phyloP scores from a whole-genome alignment of 2,113 vertebrate genomes.

The Pachyramphus minor region DNA sequence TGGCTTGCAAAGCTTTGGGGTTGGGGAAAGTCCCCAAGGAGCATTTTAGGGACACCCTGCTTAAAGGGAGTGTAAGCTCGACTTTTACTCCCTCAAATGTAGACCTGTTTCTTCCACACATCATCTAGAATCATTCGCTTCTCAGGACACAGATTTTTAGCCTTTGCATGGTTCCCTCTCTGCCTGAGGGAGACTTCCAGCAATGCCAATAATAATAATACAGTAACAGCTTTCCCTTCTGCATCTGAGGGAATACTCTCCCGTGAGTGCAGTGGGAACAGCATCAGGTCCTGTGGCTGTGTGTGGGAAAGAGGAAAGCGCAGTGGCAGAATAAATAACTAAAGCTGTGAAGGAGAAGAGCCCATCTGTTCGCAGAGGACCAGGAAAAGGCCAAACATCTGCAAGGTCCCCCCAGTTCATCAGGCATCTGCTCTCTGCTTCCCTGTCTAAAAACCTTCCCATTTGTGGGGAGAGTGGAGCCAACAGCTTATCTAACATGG shows the following conservation, averaged over 20 bases:
- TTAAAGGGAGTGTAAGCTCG: neutral
- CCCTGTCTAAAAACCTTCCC: neutral
- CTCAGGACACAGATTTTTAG: neutral
- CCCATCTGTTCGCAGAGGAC: constrained; percentile 1
- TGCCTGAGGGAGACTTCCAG: neutral
- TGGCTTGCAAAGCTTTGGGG: neutral
- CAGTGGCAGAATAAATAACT: constrained; percentile 43
- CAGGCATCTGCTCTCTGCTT: constrained; percentile 34
- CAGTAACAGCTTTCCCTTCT: neutral
- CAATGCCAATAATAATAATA: neutral
- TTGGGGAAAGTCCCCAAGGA: neutral
- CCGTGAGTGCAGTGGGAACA: neutral
- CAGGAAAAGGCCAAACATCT: constrained; percentile 56
- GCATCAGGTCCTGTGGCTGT: neutral
- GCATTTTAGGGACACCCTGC: neutral
- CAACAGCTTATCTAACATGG: constrained; percentile 28
- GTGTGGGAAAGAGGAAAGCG: constrained; percentile 49
- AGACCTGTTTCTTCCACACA: neutral
- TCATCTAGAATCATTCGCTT: accelerated
- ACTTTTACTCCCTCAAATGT: neutral
- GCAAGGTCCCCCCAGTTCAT: constrained; percentile 46
- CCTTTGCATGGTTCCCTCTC: neutral
- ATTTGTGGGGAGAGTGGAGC: neutral
- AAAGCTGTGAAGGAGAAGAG: constrained; percentile 43
- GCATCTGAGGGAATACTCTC: neutral